These are phyloP conservation scores for Oxygymnocypris stewartii DNA, from an alignment of 2,113 vertebrate genomes.

Conservation along the genomic window DNA sequence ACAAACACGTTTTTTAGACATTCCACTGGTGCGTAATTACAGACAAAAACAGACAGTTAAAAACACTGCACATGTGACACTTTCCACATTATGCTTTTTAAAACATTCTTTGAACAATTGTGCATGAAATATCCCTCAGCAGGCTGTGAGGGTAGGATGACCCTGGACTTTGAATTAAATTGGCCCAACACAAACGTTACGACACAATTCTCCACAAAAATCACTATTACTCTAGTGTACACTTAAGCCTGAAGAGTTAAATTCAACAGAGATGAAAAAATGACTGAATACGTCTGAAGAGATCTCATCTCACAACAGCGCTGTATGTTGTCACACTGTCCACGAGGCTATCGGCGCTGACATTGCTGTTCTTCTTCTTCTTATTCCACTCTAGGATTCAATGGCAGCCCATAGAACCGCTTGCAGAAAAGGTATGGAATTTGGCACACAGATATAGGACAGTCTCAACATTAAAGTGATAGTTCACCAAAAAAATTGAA, in stretches of 20 bases:
- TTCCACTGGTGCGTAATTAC: not conserved
- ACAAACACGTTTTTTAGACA: not conserved
- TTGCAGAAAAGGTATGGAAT: no score
- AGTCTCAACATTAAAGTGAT: no score
- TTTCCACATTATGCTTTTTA: not conserved
- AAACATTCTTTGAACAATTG: not conserved
- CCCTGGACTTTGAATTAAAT: constrained; percentile 29
- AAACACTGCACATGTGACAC: not conserved
- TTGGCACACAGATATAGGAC: no score
- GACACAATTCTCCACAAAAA: not conserved
- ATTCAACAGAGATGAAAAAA: not conserved
- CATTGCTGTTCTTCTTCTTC: no score
- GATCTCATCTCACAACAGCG: no score
- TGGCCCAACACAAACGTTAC: constrained; percentile 25
- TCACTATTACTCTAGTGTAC: not conserved
- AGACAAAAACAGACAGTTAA: not conserved
- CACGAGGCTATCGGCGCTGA: no score
- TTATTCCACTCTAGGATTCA: no score
- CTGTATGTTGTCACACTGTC: no score
- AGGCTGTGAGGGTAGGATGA: not conserved
- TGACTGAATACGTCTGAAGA: not conserved
- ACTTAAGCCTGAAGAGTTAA: not conserved
- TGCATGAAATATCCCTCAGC: not conserved
- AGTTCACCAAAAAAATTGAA: no score
- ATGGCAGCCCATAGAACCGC: no score